Evolutionary conservation across 2,797 vertebrate genomes (phyloP), one percentile per base, ranked within the genome.

Genomic region (Macropus fuliginosus): DNA sequence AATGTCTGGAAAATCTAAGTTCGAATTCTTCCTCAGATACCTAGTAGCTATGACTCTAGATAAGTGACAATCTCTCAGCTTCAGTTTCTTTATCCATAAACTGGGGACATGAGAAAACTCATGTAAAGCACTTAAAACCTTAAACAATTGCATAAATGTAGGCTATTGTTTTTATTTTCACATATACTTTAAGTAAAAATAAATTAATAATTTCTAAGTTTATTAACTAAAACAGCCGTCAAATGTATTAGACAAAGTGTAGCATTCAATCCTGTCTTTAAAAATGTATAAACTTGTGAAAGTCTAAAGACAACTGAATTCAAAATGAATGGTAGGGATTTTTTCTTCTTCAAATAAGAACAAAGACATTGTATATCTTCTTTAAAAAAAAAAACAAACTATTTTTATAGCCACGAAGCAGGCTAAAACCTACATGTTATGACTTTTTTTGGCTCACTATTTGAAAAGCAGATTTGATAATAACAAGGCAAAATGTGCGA

Each of bases 371-470:
- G 9, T 24, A 81, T 40, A 46, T 14, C 40, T 46, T 18, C 31
- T 66, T 59, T 21, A 21, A 40, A 74, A 74, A n/a, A 62, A 74
- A n/a, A n/a, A 13, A 29, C 62, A 46, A 52, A 52, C 18, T 81
- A 87, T 5, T 87, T 87, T 87, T 87, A 46, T 87, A 87, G 21
- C 40, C 40, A 24, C 46, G n/a, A 81, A 40, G 24, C 74, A 46
- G 46, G n/a, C 40, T 46, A 81, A 81, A 81, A 97, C 16, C 34
- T 74, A 95, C 56, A 94, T 81, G 27, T 4, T 81, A 62, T 40
- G 57, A 93, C 66, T 95, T 9, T 94, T 92, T 57, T 95, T 56
- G 40, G 27, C 91, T 62, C 55, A 96, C 54, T 21, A 93, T 62
- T 93, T 40, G 94, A 90, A 29, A 96, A 40, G n/a, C 91, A 66